These are phyloP conservation scores for Peucedramus taeniatus DNA, from an alignment of 2,113 vertebrate species.

Conservation along the genomic window DNA sequence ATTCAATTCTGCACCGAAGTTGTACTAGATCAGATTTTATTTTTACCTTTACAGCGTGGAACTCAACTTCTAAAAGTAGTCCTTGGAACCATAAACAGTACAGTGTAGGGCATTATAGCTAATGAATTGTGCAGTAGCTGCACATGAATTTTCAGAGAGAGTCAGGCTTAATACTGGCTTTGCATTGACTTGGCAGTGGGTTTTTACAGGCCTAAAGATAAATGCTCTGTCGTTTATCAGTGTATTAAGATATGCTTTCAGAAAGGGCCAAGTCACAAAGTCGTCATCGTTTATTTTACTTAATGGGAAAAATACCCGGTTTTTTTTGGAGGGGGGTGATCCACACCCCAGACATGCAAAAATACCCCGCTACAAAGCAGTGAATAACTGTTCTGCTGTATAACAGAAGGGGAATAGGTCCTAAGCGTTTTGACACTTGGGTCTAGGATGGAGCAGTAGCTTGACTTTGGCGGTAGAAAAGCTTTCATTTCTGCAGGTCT, in stretches of 20 bases:
- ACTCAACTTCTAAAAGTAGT: background rate
- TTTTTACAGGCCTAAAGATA: background rate
- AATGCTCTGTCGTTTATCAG: background rate
- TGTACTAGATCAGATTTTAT: rapidly evolving
- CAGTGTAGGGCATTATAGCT: rapidly evolving
- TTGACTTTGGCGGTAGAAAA: background rate
- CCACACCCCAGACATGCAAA: background rate
- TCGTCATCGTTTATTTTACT: background rate
- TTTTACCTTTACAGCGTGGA: background rate
- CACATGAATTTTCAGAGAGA: rapidly evolving
- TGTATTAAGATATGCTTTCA: background rate
- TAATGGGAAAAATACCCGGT: background rate
- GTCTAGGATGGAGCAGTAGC: rapidly evolving
- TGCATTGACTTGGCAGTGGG: rapidly evolving
- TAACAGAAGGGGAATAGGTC: background rate
- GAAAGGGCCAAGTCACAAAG: rapidly evolving
- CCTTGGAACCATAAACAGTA: rapidly evolving
- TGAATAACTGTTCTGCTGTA: background rate
- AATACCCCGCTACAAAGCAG: background rate
- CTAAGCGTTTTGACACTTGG: rapidly evolving
- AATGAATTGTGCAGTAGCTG: rapidly evolving
- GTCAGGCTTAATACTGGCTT: background rate
- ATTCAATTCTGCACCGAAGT: rapidly evolving
- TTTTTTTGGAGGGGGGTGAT: background rate
- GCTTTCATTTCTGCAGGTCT: background rate